Percentiles rank a stretch among this genome's conserved stretches.
Conservation (phyloP, 2,113 vertebrate species). For the Alectura lathami region DNA sequence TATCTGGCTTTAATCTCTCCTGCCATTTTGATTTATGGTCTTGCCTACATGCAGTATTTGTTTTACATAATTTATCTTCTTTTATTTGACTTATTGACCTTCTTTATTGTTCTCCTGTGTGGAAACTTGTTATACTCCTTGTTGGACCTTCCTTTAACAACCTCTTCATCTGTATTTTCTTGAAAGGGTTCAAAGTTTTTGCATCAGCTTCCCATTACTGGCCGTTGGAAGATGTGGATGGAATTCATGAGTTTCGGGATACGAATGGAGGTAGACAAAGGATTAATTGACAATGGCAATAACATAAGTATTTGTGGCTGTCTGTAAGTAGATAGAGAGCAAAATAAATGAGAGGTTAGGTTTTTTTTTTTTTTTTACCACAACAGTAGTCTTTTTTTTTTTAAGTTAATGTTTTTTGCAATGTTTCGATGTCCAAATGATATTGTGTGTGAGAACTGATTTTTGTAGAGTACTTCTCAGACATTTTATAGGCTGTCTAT, state of each 20-base stretch:
- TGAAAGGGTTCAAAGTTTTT: constrained; percentile 87
- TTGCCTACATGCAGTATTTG: neutral
- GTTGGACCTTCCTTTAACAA: neutral
- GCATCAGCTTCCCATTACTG: constrained; percentile 93
- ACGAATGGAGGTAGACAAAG: constrained; percentile 82
- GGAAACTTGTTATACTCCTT: neutral
- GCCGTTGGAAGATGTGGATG: constrained; percentile 90
- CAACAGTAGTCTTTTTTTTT: no score
- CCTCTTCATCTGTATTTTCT: constrained; percentile 27
- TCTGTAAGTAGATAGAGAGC: neutral
- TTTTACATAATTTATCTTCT: neutral
- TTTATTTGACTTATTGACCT: neutral
- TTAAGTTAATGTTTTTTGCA: neutral
- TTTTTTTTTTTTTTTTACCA: no score
- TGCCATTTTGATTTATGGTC: neutral
- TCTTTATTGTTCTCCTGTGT: neutral
- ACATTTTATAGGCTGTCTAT: neutral
- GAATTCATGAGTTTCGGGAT: constrained; percentile 88
- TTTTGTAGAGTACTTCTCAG: neutral
- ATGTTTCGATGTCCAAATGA: neutral
- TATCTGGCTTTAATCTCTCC: neutral
- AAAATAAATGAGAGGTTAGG: neutral
- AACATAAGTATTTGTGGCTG: constrained; percentile 74
- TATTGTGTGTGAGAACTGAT: neutral
- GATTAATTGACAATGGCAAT: constrained; percentile 73